phyloP scores from a whole-genome alignment of 2,113 vertebrate species.

The Megaceryle maxima region DNA sequence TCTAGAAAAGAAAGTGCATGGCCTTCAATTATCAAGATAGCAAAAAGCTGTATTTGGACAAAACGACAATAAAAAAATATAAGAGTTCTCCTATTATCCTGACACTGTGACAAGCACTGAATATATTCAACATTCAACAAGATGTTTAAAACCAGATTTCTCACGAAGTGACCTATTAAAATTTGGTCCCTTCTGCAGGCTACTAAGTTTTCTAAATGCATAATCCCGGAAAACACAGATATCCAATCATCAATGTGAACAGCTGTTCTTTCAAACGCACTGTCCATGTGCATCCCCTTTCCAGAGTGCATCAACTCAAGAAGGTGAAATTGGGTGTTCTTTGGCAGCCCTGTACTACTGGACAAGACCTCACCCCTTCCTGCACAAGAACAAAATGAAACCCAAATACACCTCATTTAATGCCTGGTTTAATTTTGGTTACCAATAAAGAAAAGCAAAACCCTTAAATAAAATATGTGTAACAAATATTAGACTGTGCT shows the following conservation, averaged over 20 bases:
- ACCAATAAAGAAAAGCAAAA: neutral
- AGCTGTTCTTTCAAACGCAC: neutral
- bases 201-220: neutral
- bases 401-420: neutral
- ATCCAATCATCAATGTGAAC: neutral
- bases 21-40: neutral
- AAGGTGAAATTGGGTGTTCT: neutral
- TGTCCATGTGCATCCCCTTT: neutral
- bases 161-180: neutral
- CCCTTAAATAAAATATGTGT: neutral
- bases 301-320: neutral
- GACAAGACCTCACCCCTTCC: neutral
- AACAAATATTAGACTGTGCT: neutral
- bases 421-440: neutral
- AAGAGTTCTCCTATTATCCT: neutral
- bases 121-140: neutral
- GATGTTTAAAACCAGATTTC: neutral
- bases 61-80: too few relatives aligned
- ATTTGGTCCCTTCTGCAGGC: neutral
- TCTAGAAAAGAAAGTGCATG: conserved; percentile 61
- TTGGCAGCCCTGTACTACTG: neutral
- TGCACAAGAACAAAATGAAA: neutral
- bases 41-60: neutral
- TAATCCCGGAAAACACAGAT: neutral
- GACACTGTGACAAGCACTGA: neutral